phyloP scores from a whole-genome alignment of 2,888 invertebrate species.

The Brenthis hecate region DNA sequence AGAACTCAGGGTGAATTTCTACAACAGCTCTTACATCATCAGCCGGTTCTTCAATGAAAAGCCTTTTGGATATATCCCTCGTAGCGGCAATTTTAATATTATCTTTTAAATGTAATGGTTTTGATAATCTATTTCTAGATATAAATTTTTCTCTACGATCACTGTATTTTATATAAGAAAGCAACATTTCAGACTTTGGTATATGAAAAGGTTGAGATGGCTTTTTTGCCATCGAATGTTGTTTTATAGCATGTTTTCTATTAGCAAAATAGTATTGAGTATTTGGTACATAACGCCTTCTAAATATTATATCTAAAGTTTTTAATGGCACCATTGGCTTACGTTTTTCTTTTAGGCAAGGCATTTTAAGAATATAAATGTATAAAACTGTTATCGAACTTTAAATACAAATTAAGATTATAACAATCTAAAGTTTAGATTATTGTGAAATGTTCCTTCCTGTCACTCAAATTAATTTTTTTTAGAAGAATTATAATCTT shows the following conservation, averaged over 20 bases:
- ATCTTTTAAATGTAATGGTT: constrained; percentile 68
- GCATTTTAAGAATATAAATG: constrained; percentile 47
- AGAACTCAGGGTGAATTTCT: constrained; percentile 86
- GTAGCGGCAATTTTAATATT: constrained; percentile 70
- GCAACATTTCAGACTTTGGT: constrained; percentile 69
- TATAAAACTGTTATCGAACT: constrained; percentile 18
- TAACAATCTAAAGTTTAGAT: constrained; percentile 12
- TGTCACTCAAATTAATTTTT: constrained; percentile 20
- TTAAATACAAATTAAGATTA: not conserved
- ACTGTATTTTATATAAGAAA: constrained; percentile 75
- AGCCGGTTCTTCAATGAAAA: constrained; percentile 81
- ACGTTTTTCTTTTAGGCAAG: constrained; percentile 61
- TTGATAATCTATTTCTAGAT: constrained; percentile 53
- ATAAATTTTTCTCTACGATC: constrained; percentile 66
- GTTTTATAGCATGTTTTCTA: constrained; percentile 59
- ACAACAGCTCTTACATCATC: constrained; percentile 82
- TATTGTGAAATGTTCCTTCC: constrained; percentile 1
- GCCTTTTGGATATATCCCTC: constrained; percentile 79
- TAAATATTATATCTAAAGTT: constrained; percentile 72
- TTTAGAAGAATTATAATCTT: not conserved
- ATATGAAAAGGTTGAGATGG: constrained; percentile 59
- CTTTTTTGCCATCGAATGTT: constrained; percentile 48
- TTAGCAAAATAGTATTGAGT: constrained; percentile 76
- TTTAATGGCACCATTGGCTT: constrained; percentile 73
- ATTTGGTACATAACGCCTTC: constrained; percentile 72